These are phyloP conservation scores for Diorhabda carinulata DNA, from an alignment of 1,140 invertebrate genomes.

Conservation along the genomic window DNA sequence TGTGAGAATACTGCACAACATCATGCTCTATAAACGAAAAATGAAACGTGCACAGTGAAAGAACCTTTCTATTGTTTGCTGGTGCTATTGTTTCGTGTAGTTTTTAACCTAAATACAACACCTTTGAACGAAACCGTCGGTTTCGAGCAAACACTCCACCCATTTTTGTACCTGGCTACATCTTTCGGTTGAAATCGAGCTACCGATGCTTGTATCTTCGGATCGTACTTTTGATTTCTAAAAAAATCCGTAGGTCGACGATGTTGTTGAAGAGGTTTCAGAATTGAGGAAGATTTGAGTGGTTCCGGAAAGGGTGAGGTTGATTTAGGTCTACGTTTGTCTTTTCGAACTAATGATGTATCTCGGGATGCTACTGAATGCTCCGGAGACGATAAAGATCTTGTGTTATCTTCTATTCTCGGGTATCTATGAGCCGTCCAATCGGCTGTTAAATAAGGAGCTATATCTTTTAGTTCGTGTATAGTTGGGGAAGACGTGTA, in stretches of 20 bases:
- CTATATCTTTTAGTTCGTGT: constrained; percentile 69
- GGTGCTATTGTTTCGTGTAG: constrained; percentile 11
- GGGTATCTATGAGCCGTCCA: constrained; percentile 76
- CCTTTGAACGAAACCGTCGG: constrained; percentile 69
- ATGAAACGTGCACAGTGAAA: too few species aligned
- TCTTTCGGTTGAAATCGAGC: constrained; percentile 68
- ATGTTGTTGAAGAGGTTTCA: constrained; percentile 52
- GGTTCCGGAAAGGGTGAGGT: constrained; percentile 48
- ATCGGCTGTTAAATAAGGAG: constrained; percentile 68
- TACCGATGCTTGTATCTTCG: constrained; percentile 67
- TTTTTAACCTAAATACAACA: constrained; percentile 47
- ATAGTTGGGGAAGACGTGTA: constrained; percentile 78
- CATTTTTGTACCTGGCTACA: constrained; percentile 47
- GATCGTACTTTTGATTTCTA: constrained; percentile 66
- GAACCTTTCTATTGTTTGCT: constrained; percentile 13
- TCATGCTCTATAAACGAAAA: too few species aligned
- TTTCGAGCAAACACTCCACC: constrained; percentile 56
- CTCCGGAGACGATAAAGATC: constrained; percentile 56
- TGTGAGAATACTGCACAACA: too few species aligned
- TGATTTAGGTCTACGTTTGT: constrained; percentile 45
- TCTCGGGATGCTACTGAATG: constrained; percentile 43
- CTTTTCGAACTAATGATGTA: constrained; percentile 38
- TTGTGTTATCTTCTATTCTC: constrained; percentile 59
- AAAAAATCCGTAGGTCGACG: constrained; percentile 29
- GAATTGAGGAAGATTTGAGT: constrained; percentile 53